A percentile compares a stretch with the other conserved stretches of the same genome.
phyloP scores from a whole-genome alignment of 23 tunicate genomes.

The Pegea sp. region DNA sequence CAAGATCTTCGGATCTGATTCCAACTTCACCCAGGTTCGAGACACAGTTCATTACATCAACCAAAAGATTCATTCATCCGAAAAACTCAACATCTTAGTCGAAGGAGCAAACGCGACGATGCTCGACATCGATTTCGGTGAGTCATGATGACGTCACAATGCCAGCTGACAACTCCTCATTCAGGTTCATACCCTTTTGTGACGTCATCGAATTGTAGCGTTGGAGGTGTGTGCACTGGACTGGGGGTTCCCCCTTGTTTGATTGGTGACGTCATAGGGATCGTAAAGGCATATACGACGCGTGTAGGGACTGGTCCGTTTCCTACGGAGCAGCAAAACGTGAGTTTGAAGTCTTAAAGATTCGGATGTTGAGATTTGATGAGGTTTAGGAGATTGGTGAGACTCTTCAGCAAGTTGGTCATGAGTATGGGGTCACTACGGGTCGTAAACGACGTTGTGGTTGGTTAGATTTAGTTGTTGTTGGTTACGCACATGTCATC shows the following conservation, averaged over 20 bases:
- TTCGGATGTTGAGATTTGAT: background rate
- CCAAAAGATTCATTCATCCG: constrained; percentile 25
- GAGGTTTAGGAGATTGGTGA: constrained; percentile 45
- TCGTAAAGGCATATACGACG: constrained; percentile 83
- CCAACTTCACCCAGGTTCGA: constrained; percentile 66
- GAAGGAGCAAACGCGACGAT: constrained; percentile 99
- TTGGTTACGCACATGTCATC: constrained; percentile 85
- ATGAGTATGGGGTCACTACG: constrained; percentile 94
- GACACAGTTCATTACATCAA: constrained; percentile 54
- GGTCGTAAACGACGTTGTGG: constrained; percentile 89
- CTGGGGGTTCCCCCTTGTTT: constrained; percentile 72
- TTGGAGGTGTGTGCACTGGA: constrained; percentile 97
- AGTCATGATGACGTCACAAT: no score
- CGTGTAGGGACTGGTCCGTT: constrained; percentile 94
- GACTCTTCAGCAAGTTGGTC: constrained; percentile 50
- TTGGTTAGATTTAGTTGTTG: constrained; percentile 79
- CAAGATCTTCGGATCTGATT: no score
- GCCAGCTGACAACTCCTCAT: background rate
- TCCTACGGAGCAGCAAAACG: constrained; percentile 75
- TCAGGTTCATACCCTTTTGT: constrained; percentile 93
- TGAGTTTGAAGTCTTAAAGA: constrained; percentile 6
- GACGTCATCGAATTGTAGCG: constrained; percentile 80
- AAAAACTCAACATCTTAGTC: constrained; percentile 31
- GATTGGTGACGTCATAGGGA: constrained; percentile 67
- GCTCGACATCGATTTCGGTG: constrained; percentile 98